Evolutionary conservation across 2,888 invertebrate species (phyloP).

Genomic region (Galerucella nymphaeae): DNA sequence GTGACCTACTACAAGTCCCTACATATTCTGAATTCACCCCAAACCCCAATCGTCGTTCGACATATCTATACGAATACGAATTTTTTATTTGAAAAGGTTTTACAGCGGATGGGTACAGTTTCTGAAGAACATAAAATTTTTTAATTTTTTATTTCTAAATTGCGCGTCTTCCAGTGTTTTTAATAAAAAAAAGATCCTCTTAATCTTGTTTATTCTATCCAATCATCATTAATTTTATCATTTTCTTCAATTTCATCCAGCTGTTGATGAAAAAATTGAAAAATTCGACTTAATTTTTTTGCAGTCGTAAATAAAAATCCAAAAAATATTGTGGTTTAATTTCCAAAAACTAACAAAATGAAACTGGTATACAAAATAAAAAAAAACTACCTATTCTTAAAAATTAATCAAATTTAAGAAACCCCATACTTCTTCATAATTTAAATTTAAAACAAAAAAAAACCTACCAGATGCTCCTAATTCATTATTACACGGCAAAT

Average conservation of each 20-base stretch:
- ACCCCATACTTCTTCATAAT: not conserved
- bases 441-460: not conserved
- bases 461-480: conserved; percentile 3
- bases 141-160: too few species aligned
- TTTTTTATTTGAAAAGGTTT: conserved; percentile 5
- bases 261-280: too few species aligned
- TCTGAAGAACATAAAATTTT: not conserved
- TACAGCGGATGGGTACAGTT: not conserved
- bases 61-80: conserved; percentile 20
- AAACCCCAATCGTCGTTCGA: conserved; percentile 25
- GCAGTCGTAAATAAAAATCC: too few species aligned
- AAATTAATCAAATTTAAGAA: not conserved
- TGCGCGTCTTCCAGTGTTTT: too few species aligned
- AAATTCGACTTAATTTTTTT: too few species aligned
- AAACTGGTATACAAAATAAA: too few species aligned
- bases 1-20: conserved; percentile 31
- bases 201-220: too few species aligned
- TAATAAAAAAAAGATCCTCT: too few species aligned
- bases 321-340: too few species aligned
- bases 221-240: too few species aligned
- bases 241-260: too few species aligned
- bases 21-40: conserved; percentile 24
- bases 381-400: not conserved
- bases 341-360: too few species aligned
- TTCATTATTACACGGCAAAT: conserved; percentile 6